Evolutionary conservation across 2,797 vertebrate genomes (phyloP).

Genomic region (Poecilia velifera): DNA sequence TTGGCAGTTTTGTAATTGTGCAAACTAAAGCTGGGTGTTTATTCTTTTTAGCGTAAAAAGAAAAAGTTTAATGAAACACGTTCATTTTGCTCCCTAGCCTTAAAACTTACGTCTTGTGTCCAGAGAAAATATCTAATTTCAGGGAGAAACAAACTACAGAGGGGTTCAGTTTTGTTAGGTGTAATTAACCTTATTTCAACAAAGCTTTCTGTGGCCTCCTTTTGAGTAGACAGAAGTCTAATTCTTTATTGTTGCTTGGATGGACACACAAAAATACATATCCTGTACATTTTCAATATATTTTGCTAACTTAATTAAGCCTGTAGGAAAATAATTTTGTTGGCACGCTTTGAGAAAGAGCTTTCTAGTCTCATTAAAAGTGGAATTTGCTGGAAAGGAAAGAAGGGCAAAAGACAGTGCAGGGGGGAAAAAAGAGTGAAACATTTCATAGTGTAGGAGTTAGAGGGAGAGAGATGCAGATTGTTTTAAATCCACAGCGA

Average conservation of each 20-base stretch:
- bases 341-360: constrained; percentile 70
- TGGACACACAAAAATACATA: constrained; percentile 25
- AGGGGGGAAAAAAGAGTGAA: constrained; percentile 58
- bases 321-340: constrained; percentile 79
- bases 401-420: constrained; percentile 56
- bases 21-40: constrained; percentile 30
- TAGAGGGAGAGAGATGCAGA: constrained; percentile 71
- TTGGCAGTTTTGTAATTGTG: constrained; percentile 36
- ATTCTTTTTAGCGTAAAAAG: constrained; percentile 30
- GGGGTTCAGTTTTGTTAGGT: constrained; percentile 37
- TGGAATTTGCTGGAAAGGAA: constrained; percentile 75
- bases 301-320: constrained; percentile 68
- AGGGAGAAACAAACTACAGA: constrained; percentile 47
- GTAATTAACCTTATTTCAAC: constrained; percentile 50
- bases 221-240: constrained; percentile 14
- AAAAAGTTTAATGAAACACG: constrained; percentile 26
- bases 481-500: constrained; percentile 86
- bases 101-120: constrained; percentile 43
- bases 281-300: constrained; percentile 53
- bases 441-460: constrained; percentile 63
- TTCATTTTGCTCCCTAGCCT: constrained; percentile 36
- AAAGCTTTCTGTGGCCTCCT: constrained; percentile 28
- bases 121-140: constrained; percentile 46
- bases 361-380: constrained; percentile 77
- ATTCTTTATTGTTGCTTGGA: neutral